Evolutionary conservation across 2,888 invertebrate species (phyloP).

Genomic region (Caenorhabditis plicata): DNA sequence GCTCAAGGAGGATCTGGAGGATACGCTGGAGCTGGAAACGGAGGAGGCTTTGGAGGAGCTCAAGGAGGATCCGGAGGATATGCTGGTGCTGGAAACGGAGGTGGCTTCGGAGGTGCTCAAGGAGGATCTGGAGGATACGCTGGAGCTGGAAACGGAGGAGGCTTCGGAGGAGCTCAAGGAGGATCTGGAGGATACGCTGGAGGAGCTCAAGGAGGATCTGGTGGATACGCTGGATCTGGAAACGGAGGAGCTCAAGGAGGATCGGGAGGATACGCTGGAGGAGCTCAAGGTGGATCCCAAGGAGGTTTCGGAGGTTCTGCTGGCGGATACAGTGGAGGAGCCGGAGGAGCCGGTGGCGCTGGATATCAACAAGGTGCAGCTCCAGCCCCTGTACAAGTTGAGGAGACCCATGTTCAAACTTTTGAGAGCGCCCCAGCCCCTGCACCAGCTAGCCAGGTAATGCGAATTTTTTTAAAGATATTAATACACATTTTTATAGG

Average conservation of each 20-base stretch:
- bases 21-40: constrained; percentile 1
- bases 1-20: constrained; percentile 8
- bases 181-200: too few relatives aligned
- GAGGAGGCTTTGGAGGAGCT: constrained; percentile 3
- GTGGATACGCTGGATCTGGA: constrained; percentile 4
- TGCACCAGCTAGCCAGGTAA: constrained; percentile 13
- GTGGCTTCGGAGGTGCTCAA: constrained; percentile 8
- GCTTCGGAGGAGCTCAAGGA: constrained; percentile 1
- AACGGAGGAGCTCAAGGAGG: constrained; percentile 5
- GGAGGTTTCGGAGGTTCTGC: constrained; percentile 2
- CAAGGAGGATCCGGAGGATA: constrained; percentile 11
- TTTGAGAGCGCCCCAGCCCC: constrained; percentile 8
- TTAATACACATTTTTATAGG: constrained; percentile 1
- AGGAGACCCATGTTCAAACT: constrained; percentile 10
- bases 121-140: constrained; percentile 4
- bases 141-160: too few relatives aligned
- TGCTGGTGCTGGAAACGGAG: too few relatives aligned
- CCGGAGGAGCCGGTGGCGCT: constrained; percentile 5
- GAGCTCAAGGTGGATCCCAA: constrained; percentile 1
- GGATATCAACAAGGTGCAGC: constrained; percentile 17
- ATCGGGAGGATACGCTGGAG: constrained; percentile 6
- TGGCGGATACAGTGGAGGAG: constrained; percentile 3
- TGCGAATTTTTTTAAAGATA: background rate
- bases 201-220: background rate
- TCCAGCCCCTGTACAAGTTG: constrained; percentile 19